Conservation (phyloP, 2,113 vertebrate genomes). For the Piaya cayana region DNA sequence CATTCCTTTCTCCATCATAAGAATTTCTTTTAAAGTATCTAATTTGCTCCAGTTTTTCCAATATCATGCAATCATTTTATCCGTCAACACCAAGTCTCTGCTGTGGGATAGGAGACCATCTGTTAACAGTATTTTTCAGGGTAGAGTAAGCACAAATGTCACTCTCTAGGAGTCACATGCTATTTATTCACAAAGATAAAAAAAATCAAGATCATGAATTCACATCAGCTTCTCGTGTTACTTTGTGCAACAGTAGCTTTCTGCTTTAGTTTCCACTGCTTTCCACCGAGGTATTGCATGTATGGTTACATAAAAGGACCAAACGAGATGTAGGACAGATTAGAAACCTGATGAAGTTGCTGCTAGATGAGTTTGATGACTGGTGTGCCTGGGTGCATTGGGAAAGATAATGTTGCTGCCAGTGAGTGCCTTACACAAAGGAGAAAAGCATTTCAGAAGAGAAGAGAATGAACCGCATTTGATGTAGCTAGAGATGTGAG, state of each 20-base stretch:
- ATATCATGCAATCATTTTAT: background rate
- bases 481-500: background rate
- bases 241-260: constrained; percentile 48
- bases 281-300: constrained; percentile 4
- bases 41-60: background rate
- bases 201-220: constrained; percentile 45
- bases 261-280: constrained; percentile 39
- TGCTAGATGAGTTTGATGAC: background rate
- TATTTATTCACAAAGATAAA: constrained; percentile 52
- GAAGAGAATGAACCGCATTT: background rate
- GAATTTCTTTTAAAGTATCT: background rate
- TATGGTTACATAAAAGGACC: constrained; percentile 44
- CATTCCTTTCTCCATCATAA: background rate
- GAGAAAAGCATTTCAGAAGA: background rate
- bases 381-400: background rate
- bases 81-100: constrained; percentile 22
- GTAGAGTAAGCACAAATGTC: constrained; percentile 19
- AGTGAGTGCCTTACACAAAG: background rate
- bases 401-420: background rate
- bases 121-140: constrained; percentile 41
- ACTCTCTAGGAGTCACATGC: constrained; percentile 16
- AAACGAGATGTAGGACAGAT: constrained; percentile 54
- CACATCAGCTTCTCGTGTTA: constrained; percentile 41
- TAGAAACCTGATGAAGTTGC: constrained; percentile 21
- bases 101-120: constrained; percentile 47